A percentile compares a stretch with the other conserved stretches of the same genome.
phyloP scores from a whole-genome alignment of 2,888 invertebrate genomes.

The Dermolepida albohirtum region DNA sequence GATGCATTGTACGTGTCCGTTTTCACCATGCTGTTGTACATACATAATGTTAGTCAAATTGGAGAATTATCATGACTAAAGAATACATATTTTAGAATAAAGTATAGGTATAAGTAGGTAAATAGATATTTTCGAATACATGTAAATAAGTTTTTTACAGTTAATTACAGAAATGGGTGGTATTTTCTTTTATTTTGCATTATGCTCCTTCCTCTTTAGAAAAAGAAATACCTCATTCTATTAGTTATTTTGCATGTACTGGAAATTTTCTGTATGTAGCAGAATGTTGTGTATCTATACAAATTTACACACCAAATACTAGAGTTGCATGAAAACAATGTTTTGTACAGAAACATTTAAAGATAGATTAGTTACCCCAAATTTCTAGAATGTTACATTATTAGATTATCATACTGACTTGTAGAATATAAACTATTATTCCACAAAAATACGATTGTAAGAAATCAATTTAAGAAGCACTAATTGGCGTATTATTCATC shows the following conservation, averaged over 20 bases:
- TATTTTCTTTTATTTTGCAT: slow-evolving; percentile 46
- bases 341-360: slow-evolving; percentile 4
- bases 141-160: slow-evolving; percentile 48
- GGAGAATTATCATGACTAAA: neutral
- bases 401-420: too few relatives aligned
- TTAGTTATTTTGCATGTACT: slow-evolving; percentile 34
- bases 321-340: slow-evolving; percentile 24
- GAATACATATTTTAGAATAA: slow-evolving; percentile 13
- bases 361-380: too few relatives aligned
- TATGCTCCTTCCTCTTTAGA: slow-evolving; percentile 30
- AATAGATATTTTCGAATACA: slow-evolving; percentile 28
- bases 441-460: too few relatives aligned
- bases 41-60: slow-evolving; percentile 8
- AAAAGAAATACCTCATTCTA: neutral
- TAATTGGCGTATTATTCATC: too few relatives aligned
- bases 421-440: too few relatives aligned
- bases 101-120: slow-evolving; percentile 12
- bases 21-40: neutral
- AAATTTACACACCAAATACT: slow-evolving; percentile 2
- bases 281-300: slow-evolving; percentile 8
- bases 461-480: too few relatives aligned
- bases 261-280: slow-evolving; percentile 7
- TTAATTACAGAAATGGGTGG: slow-evolving; percentile 48
- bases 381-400: too few relatives aligned
- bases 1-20: neutral